Evolutionary conservation across 2,797 vertebrate genomes (phyloP), one percentile per base, ranked within the genome.

Genomic region (Natrix natrix): DNA sequence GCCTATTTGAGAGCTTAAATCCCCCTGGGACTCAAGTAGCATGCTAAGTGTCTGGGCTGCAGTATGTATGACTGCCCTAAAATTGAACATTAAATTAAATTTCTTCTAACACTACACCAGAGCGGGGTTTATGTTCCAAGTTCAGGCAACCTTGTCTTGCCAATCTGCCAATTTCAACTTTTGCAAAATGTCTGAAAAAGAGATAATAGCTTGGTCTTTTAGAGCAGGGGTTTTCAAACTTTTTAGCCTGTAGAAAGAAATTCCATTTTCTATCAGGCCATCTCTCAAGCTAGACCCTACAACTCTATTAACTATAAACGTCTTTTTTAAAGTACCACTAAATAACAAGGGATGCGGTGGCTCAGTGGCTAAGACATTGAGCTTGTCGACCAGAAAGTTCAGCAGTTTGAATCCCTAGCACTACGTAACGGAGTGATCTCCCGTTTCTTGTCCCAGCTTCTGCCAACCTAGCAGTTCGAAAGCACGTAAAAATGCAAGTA

Each of bases 71-170:
- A 78, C 69, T 10, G 14, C n/a, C 20, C 55, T 28, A 28, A 4
- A 16, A 12, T 17, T 0, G 63, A 16, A 0, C 4, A 0, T 8
- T 86, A 0, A 17, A 83, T 83, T 83, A 37, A 22, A 0, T 56
- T 26, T 69, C 43, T n/a, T 16, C 86, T 22, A 11, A 28, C 14
- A 3, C n/a, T 5, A n/a, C 20, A 1, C 37, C 17, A 22, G 48
- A 28, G 0, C 0, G 11, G 43, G 14, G 55, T 8, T 55, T 66
- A 83, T 48, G 37, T 83, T 52, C 86, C 86, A 52, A 87, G 48
- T 87, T 55, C 86, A 87, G 13, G 86, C 86, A 55, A 87, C 48
- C 86, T 87, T 52, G 86, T n/a, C 48, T 55, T 55, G 52, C 48
- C 86, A 87, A 55, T 55, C 86, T 87, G 37, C 74, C 20, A 48